A percentile compares a stretch with the other conserved stretches of the same genome.
Evolutionary conservation across 2,888 invertebrate genomes (phyloP).

Genomic region (Papilio demoleus): DNA sequence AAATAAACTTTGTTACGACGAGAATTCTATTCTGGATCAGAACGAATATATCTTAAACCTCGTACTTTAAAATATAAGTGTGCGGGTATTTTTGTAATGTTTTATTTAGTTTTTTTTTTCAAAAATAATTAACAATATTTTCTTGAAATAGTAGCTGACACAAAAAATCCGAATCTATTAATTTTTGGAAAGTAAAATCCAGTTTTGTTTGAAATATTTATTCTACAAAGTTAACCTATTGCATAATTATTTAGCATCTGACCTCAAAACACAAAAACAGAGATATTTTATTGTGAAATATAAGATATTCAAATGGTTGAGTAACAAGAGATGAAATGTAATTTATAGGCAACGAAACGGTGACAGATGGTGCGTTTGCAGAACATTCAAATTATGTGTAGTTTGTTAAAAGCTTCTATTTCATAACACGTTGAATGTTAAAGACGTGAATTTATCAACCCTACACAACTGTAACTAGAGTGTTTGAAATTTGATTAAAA

Average conservation of each 20-base stretch:
- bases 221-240: conserved; percentile 20
- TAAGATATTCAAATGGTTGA: conserved; percentile 31
- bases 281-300: conserved; percentile 29
- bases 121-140: no score
- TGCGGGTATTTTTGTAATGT: no score
- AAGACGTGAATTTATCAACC: background rate
- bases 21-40: background rate
- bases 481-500: no score
- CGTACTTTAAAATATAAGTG: background rate
- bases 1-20: conserved; percentile 2
- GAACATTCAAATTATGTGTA: background rate
- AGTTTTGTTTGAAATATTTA: background rate
- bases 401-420: conserved; percentile 6
- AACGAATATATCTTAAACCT: background rate
- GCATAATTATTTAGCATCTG: conserved; percentile 24
- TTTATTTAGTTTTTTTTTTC: no score
- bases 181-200: background rate
- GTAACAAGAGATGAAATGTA: conserved; percentile 19
- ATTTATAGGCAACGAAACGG: conserved; percentile 11
- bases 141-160: no score
- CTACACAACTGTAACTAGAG: no score
- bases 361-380: conserved; percentile 8
- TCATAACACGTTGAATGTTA: background rate
- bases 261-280: conserved; percentile 32
- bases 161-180: no score